Evolutionary conservation across 2,113 vertebrate genomes (phyloP).

Genomic region (Myrmophylax atrothorax): DNA sequence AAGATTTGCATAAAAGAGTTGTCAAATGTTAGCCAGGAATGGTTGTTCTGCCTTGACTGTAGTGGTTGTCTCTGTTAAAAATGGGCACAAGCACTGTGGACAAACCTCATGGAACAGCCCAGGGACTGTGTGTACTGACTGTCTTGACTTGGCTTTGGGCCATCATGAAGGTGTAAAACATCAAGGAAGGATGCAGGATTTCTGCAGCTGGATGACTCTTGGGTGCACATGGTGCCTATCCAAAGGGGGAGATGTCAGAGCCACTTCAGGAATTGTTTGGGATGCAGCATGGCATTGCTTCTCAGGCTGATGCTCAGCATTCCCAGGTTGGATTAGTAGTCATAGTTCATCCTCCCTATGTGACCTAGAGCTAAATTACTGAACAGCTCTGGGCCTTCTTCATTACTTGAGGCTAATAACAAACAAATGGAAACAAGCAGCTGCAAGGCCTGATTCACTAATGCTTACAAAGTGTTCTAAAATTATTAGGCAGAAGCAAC

Average conservation of each 20-base stretch:
- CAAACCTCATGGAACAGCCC: not conserved
- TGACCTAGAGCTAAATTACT: not conserved
- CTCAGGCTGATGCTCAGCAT: not conserved
- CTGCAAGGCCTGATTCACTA: constrained; percentile 7
- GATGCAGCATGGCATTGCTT: not conserved
- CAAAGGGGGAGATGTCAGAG: not conserved
- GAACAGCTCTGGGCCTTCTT: not conserved
- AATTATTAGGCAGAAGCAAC: not conserved
- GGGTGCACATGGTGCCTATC: not conserved
- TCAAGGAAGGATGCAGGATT: not conserved
- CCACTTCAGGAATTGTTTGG: not conserved
- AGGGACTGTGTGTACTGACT: not conserved
- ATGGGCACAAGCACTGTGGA: not conserved
- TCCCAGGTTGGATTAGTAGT: not conserved
- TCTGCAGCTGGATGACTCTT: not conserved
- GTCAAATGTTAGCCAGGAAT: not conserved
- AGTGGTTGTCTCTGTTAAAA: not conserved
- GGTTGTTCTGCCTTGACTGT: not conserved
- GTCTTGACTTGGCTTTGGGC: not conserved
- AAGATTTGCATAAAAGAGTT: not conserved
- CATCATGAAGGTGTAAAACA: not conserved
- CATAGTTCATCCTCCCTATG: not conserved
- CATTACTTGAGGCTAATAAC: not conserved
- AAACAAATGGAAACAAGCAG: not conserved
- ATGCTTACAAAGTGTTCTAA: not conserved